Conservation (phyloP, 1,140 invertebrate species). For the Chrysoperla carnea region DNA sequence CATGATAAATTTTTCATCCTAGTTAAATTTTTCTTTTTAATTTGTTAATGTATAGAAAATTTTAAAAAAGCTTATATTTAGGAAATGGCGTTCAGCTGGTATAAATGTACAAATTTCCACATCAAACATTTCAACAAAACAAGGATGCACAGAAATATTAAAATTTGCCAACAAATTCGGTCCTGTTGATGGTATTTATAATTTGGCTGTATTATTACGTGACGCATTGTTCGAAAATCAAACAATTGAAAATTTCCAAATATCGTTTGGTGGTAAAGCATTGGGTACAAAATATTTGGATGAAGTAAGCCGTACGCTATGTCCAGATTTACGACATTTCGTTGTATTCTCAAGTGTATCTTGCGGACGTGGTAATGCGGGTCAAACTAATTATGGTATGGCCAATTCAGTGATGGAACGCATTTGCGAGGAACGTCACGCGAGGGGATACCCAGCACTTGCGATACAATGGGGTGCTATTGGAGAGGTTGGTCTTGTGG, state of each 20-base stretch:
- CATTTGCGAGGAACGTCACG: conserved; percentile 27
- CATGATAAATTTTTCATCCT: conserved; percentile 8
- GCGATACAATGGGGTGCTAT: conserved; percentile 37
- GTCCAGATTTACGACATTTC: conserved; percentile 29
- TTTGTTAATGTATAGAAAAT: too few species aligned
- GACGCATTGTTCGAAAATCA: conserved; percentile 45
- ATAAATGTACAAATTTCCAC: conserved; percentile 41
- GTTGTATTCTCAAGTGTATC: conserved; percentile 57
- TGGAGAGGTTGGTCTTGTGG: conserved; percentile 35
- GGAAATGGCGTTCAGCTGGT: conserved; percentile 40
- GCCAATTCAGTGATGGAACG: conserved; percentile 36
- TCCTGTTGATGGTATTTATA: conserved; percentile 62
- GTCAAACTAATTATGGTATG: conserved; percentile 59
- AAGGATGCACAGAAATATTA: conserved; percentile 42
- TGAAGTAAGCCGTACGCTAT: conserved; percentile 31
- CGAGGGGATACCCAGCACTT: conserved; percentile 27
- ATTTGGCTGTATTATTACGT: conserved; percentile 53
- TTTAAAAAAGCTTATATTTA: neutral
- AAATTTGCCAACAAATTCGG: conserved; percentile 37
- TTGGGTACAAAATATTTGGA: conserved; percentile 39
- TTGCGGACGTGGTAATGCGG: conserved; percentile 56
- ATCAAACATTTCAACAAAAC: conserved; percentile 37
- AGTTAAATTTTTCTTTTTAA: too few species aligned
- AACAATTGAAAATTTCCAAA: conserved; percentile 32
- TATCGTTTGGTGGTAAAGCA: conserved; percentile 38